Evolutionary conservation across 2,888 invertebrate species (phyloP).

Genomic region (Cerceris rybyensis): DNA sequence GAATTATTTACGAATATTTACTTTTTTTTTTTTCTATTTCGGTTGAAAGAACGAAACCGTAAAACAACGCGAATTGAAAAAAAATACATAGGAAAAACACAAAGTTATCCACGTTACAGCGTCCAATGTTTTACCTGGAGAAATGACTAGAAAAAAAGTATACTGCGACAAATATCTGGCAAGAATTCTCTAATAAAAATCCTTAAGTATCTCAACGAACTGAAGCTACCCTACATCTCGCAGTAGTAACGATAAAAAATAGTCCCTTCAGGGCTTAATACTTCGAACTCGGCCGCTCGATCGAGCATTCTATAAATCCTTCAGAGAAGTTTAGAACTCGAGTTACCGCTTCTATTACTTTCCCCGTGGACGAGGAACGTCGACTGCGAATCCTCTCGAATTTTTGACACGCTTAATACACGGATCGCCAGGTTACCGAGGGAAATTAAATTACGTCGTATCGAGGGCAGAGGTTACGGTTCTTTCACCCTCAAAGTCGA

Average conservation of each 20-base stretch:
- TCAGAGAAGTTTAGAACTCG: not conserved
- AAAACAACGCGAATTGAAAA: too few relatives aligned
- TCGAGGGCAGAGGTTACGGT: conserved; percentile 1
- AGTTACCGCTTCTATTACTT: conserved; percentile 27
- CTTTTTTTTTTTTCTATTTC: too few relatives aligned
- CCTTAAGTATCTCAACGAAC: not conserved
- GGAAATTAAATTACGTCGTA: conserved; percentile 29
- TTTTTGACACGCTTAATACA: conserved; percentile 26
- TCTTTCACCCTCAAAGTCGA: not conserved
- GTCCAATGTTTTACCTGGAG: too few relatives aligned
- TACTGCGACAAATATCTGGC: not conserved
- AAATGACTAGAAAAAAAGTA: not conserved
- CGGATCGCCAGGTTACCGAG: not conserved
- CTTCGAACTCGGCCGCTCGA: conserved; percentile 15
- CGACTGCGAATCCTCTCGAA: not conserved
- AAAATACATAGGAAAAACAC: too few relatives aligned
- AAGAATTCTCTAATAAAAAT: conserved; percentile 21
- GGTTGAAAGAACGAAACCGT: too few relatives aligned
- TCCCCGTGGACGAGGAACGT: not conserved
- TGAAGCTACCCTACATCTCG: not conserved
- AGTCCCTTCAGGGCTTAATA: conserved; percentile 1
- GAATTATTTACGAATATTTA: too few relatives aligned
- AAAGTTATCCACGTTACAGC: too few relatives aligned
- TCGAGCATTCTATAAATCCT: conserved; percentile 20
- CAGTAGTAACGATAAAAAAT: conserved; percentile 10